Base-by-base conservation (phyloP, 1,140 invertebrate species). In the Carposina sasakii region DNA sequence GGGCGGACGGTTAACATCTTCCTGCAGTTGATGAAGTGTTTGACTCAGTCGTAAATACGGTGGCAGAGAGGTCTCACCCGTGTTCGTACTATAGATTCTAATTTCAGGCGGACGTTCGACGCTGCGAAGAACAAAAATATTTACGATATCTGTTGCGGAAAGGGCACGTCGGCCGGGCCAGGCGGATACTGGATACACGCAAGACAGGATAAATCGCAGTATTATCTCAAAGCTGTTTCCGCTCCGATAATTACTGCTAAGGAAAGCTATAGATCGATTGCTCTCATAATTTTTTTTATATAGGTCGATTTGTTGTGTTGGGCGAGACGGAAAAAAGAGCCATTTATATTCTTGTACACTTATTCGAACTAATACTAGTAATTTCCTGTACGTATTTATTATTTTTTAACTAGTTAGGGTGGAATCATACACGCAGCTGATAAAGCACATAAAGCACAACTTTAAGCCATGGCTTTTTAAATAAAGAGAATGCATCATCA, bases 1-100 rank as follows among this genome's bases (percentile, higher is more conserved):
- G 62, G 60, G 61, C 57, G 49, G 48, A 57, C 46, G 63, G 58
- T 66, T 66, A 70, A 73, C 65, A 71, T 76, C 63, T 71, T 72
- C 65, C 68, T 71, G 60, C 58, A 55, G 57, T 60, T 66, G 68
- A 74, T 71, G 67, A 72, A 74, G 62, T 74, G 64, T 67, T 71
- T 57, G 50, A 59, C 54, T 52, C 44, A 52, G 51, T 65, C 67
- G 57, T 73, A 75, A 76, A 78, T 71, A 73, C 15, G 44, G 44
- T 51, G 31, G 54, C 52, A 48, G 33, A 56, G 47, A 61, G 49
- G 53, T 60, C 52, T 50, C 60, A 65, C 54, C 67, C 63, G 55
- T 64, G n/a, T n/a, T n/a, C 57, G 59, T 67, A 63, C 42, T 20
- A 34, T 40, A 41, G 21, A 48, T 56, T 62, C 60, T 68, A 70